phyloP scores from a whole-genome alignment of 2,113 vertebrate genomes.

The Pica pica region DNA sequence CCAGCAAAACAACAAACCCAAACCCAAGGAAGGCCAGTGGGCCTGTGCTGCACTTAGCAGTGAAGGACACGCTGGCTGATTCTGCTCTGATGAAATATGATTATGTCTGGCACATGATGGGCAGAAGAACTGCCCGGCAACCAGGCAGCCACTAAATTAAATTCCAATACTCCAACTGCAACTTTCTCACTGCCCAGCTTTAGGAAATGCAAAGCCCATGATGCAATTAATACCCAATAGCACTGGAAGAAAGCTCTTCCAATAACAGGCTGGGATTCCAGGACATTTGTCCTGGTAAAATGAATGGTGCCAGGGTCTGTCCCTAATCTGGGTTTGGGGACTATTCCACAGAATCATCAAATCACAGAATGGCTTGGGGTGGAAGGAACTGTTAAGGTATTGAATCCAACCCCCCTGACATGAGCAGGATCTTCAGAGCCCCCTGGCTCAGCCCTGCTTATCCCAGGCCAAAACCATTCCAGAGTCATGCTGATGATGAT shows the following conservation, averaged over 20 bases:
- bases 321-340: neutral
- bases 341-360: neutral
- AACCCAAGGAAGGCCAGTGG: neutral
- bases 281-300: neutral
- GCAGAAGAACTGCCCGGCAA: neutral
- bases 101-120: neutral
- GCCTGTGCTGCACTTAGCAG: neutral
- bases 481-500: neutral
- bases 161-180: slow-evolving; percentile 1
- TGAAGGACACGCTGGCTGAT: neutral
- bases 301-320: neutral
- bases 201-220: neutral
- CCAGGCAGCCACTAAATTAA: slow-evolving; percentile 28
- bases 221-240: neutral
- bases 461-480: neutral
- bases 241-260: neutral
- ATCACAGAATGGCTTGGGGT: neutral
- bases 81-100: slow-evolving; percentile 19
- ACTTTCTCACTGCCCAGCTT: neutral
- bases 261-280: neutral
- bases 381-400: neutral
- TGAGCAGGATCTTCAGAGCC: neutral
- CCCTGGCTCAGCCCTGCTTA: neutral
- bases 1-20: neutral
- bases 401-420: neutral